These are phyloP conservation scores for Asteroscopus sphinx DNA, from an alignment of 2,888 invertebrate genomes.

Conservation along the genomic window DNA sequence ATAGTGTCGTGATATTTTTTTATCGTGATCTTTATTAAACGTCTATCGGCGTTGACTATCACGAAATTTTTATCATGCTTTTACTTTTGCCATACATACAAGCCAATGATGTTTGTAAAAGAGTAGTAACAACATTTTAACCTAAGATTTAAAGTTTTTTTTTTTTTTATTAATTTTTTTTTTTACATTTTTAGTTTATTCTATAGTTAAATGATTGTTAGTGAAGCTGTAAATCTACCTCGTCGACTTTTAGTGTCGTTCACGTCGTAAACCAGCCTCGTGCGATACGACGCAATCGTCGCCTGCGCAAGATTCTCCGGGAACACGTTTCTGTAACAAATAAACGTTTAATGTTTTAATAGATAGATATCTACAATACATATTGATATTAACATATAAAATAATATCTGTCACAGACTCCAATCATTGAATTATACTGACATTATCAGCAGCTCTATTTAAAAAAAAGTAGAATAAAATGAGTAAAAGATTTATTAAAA, in stretches of 20 bases:
- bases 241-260: conserved; percentile 71
- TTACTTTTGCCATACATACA: too few relatives aligned
- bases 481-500: too few relatives aligned
- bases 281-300: conserved; percentile 92
- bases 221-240: conserved; percentile 67
- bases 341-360: conserved; percentile 28
- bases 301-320: conserved; percentile 97
- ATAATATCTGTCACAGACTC: too few relatives aligned
- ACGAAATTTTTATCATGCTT: neutral
- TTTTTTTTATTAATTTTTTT: too few relatives aligned
- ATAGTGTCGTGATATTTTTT: too few relatives aligned
- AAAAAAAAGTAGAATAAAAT: too few relatives aligned
- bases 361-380: neutral
- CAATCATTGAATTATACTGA: too few relatives aligned
- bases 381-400: neutral
- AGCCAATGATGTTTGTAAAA: neutral
- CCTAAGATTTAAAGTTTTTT: conserved; percentile 17
- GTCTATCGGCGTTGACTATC: too few relatives aligned
- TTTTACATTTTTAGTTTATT: too few relatives aligned
- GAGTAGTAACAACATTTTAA: conserved; percentile 3
- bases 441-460: too few relatives aligned
- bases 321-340: conserved; percentile 95
- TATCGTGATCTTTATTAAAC: too few relatives aligned
- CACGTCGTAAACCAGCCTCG: conserved; percentile 72
- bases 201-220: neutral